Evolutionary conservation across 1,140 invertebrate genomes (phyloP), one percentile per base, ranked within the genome.

Genomic region (Orussus abietinus): DNA sequence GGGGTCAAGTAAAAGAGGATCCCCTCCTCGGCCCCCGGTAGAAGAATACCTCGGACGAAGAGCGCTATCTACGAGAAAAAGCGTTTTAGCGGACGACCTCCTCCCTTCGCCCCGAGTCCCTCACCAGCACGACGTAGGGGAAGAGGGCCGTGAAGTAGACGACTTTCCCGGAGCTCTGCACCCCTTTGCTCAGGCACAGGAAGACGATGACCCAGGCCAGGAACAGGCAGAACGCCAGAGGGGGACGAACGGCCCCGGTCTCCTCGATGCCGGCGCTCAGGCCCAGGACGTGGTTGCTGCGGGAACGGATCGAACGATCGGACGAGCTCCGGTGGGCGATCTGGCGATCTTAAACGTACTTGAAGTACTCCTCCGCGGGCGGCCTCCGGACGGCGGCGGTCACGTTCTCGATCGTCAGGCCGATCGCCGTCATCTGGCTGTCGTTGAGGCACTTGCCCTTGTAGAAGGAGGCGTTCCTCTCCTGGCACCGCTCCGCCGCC

Each of bases 141-240:
- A 90, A 90, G 0, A 90, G 76, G 5, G 89, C 86, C 5, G 88
- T 91, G 49, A 91, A 89, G 58, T 90, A 91, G 3, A 90, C 87
- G 31, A 89, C 80, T 76, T 88, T 90, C 58, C 89, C 88, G 14
- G 86, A 87, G 47, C 84, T 87, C 63, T 90, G 85, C 7, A 91
- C 84, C 17, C 88, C 88, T 75, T 89, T 89, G 61, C 82, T 85
- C 14, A 91, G 74, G 59, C 86, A 88, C 18, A 89, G 75, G 54
- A 86, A 88, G 12, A 90, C 86, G 28, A 90, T 81, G 29, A 84
- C 56, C 87, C 88, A 91, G 31, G 86, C 85, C n/a, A 83, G 63
- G 1, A 87, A 72, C 4, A 90, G 72, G 68, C 84, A 88, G 2
- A 79, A 66, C 4, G 85, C 81, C 68, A 90, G 77, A 54, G 77